These are phyloP conservation scores for Rhinoraja longicauda DNA, from an alignment of 2,797 vertebrate species.

Conservation along the genomic window DNA sequence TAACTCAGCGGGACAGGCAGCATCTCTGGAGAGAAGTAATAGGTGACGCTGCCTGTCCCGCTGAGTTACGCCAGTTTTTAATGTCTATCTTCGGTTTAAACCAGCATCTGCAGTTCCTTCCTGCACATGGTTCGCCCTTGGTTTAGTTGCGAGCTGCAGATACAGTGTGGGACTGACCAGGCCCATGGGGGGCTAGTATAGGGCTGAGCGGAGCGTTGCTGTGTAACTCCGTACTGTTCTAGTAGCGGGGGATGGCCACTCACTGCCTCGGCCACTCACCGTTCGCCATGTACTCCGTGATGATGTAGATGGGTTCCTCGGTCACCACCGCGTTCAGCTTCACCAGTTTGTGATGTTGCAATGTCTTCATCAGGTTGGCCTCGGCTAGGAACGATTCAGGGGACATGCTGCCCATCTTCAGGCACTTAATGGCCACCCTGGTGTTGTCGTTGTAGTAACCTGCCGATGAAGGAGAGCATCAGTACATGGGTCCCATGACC, in stretches of 20 bases:
- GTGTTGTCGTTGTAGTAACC: slow-evolving; percentile 85
- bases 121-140: too few species aligned
- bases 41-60: too few species aligned
- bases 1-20: too few species aligned
- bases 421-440: slow-evolving; percentile 85
- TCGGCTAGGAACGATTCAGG: slow-evolving; percentile 85
- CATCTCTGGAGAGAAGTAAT: too few species aligned
- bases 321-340: slow-evolving; percentile 92
- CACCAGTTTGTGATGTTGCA: slow-evolving; percentile 81
- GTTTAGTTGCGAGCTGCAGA: too few species aligned
- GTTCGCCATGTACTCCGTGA: slow-evolving; percentile 98
- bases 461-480: slow-evolving; percentile 43
- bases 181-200: too few species aligned
- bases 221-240: neutral
- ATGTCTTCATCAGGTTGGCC: slow-evolving; percentile 95
- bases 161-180: too few species aligned
- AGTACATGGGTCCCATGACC: neutral
- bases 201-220: too few species aligned
- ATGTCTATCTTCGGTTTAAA: too few species aligned
- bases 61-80: too few species aligned
- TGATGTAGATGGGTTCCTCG: slow-evolving; percentile 89
- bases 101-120: too few species aligned
- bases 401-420: slow-evolving; percentile 91
- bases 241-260: neutral
- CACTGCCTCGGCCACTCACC: slow-evolving; percentile 58